Evolutionary conservation across 92 coral and sea anemone genomes (phyloP).

Genomic region (Epizoanthus illoricatus): DNA sequence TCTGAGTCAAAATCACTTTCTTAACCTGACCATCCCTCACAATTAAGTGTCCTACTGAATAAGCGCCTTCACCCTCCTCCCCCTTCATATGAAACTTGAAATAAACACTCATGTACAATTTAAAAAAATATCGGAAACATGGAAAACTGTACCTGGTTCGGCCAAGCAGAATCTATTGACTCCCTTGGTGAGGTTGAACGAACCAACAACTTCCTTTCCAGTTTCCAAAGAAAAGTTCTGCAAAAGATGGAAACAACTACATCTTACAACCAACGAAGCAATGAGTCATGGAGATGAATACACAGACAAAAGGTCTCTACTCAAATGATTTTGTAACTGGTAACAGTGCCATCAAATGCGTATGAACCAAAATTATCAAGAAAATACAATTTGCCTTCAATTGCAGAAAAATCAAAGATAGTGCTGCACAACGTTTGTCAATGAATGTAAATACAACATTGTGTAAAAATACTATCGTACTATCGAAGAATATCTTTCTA

Average conservation of each 20-base stretch:
- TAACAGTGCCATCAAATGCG: not conserved
- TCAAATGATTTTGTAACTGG: not conserved
- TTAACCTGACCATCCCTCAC: too few species aligned
- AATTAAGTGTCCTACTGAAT: too few species aligned
- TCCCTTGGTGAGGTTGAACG: slow-evolving; percentile 88
- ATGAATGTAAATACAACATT: too few species aligned
- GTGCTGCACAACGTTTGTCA: too few species aligned
- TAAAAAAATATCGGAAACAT: not conserved
- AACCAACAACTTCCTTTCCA: slow-evolving; percentile 88
- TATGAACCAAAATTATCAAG: too few species aligned
- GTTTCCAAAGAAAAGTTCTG: slow-evolving; percentile 90
- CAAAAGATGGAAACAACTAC: not conserved
- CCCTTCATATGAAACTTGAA: too few species aligned
- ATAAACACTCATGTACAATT: not conserved
- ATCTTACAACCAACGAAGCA: not conserved
- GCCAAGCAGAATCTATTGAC: slow-evolving; percentile 88
- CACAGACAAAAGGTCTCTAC: not conserved
- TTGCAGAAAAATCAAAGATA: too few species aligned
- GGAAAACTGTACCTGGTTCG: slow-evolving; percentile 74
- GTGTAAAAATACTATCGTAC: too few species aligned
- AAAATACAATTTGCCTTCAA: too few species aligned
- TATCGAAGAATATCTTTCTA: too few species aligned
- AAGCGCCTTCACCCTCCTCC: too few species aligned
- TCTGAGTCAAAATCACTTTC: too few species aligned
- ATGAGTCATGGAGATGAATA: not conserved